Base-by-base conservation (phyloP, 2,888 invertebrate genomes). In the Strigamia maritima region DNA sequence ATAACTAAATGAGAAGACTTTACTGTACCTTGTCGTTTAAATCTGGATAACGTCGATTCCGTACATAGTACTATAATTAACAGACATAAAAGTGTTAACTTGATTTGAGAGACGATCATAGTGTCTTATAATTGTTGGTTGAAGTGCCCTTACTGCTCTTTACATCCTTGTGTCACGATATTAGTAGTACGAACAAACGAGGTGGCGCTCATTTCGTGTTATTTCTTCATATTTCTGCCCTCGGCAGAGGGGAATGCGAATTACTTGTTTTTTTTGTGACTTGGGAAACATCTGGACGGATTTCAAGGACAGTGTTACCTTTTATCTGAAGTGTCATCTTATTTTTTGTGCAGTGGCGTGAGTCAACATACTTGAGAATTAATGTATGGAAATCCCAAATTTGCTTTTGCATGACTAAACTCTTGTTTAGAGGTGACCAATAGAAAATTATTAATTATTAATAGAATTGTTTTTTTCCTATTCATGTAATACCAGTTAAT, bases 321-420 rank as follows among this genome's bases (percentile, higher is more conserved):
- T 70, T 70, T 70, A 28, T 70, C 70, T 70, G 6, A 16, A 70
- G 70, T 70, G 70, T 70, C 70, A 70, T 70, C 54, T 70, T 10
- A 8, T 16, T 26, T 70, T 70, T 10, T 70, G 65, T 26, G 28
- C 26, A 70, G 70, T 70, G 1, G 28, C 10, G 28, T 70, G 70
- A 70, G 26, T 70, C 70, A 70, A 70, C 70, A 70, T n/a, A 6
- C n/a, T 70, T 26, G 70, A 7, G 22, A 65, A 70, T 70, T 70
- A 70, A 70, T 70, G 70, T 70, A 16, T 70, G 70, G 70, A 70
- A 70, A 26, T 70, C 14, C 70, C 70, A 28, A 54, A 54, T 54
- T 16, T 19, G 1, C n/a, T 54, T 54, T 19, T 54, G 54, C n/a
- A 54, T 19, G 54, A 19, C 19, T 19, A 54, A 54, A 35, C 10